Conservation (phyloP, 92 coral and sea anemone genomes). For the Micromussa lordhowensis region DNA sequence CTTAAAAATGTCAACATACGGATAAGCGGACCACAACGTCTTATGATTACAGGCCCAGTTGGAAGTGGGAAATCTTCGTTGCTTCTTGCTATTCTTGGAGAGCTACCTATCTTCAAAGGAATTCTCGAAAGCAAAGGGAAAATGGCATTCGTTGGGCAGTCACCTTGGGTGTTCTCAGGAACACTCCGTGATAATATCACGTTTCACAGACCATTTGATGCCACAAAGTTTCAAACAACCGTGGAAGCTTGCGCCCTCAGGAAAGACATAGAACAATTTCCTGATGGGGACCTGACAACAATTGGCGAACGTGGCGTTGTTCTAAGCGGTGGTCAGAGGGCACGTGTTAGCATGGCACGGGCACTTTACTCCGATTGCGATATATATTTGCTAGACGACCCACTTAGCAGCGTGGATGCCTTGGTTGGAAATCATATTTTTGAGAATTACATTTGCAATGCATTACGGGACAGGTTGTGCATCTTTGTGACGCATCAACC, state of each 20-base stretch:
- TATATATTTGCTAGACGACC: constrained; percentile 55
- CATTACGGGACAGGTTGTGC: constrained; percentile 22
- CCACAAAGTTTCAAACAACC: neutral
- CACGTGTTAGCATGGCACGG: constrained; percentile 62
- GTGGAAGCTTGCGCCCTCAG: constrained; percentile 29
- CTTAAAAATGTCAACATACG: neutral
- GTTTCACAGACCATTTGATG: constrained; percentile 33
- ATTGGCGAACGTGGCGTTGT: constrained; percentile 43
- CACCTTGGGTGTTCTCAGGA: constrained; percentile 55
- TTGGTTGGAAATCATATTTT: constrained; percentile 46
- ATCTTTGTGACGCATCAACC: constrained; percentile 35
- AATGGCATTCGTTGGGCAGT: constrained; percentile 47
- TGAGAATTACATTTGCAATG: constrained; percentile 7
- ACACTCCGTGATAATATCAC: constrained; percentile 48
- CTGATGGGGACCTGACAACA: constrained; percentile 31
- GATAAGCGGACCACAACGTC: neutral
- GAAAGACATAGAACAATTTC: constrained; percentile 30
- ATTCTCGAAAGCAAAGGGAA: neutral
- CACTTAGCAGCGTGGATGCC: constrained; percentile 53
- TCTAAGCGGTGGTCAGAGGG: constrained; percentile 58
- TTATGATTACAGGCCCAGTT: constrained; percentile 44
- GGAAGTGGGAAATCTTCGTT: constrained; percentile 59
- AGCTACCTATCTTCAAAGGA: constrained; percentile 25
- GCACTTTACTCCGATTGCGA: constrained; percentile 60
- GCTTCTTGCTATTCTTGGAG: constrained; percentile 51